Evolutionary conservation across 2,888 invertebrate species (phyloP).

Genomic region (Ormyrus pomaceus): DNA sequence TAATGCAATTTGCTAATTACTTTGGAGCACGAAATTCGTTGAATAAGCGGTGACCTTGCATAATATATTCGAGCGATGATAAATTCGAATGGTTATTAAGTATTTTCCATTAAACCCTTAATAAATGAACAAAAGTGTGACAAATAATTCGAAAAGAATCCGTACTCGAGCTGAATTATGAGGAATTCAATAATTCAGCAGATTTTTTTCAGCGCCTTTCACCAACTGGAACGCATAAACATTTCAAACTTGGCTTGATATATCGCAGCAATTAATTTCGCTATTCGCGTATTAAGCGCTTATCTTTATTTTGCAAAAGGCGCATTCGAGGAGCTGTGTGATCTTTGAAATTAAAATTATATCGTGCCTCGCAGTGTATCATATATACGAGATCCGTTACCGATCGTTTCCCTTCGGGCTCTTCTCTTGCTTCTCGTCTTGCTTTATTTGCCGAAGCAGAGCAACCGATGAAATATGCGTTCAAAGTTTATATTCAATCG

Average conservation of each 20-base stretch:
- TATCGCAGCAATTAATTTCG: conserved; percentile 48
- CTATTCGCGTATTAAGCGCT: conserved; percentile 40
- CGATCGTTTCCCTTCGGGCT: conserved; percentile 12
- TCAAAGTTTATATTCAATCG: conserved; percentile 30
- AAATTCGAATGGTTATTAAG: no score
- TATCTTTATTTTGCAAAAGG: conserved; percentile 42
- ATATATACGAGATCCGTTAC: conserved; percentile 9
- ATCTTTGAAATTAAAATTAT: conserved; percentile 52
- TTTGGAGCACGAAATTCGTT: no score
- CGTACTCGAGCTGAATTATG: background rate
- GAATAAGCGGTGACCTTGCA: no score
- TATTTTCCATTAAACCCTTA: no score
- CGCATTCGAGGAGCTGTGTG: conserved; percentile 21
- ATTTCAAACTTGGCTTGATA: conserved; percentile 37
- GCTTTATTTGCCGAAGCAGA: conserved; percentile 51
- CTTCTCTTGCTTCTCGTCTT: background rate
- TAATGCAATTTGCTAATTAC: no score
- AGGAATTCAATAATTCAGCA: conserved; percentile 48
- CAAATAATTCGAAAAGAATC: conserved; percentile 3
- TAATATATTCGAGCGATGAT: no score
- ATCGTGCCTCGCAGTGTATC: conserved; percentile 13
- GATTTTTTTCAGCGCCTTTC: conserved; percentile 19
- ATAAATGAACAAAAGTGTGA: background rate
- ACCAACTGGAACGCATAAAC: conserved; percentile 40
- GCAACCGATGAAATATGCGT: conserved; percentile 50